phyloP scores from a whole-genome alignment of 2,888 invertebrate genomes.

The Campopleginae sp. region DNA sequence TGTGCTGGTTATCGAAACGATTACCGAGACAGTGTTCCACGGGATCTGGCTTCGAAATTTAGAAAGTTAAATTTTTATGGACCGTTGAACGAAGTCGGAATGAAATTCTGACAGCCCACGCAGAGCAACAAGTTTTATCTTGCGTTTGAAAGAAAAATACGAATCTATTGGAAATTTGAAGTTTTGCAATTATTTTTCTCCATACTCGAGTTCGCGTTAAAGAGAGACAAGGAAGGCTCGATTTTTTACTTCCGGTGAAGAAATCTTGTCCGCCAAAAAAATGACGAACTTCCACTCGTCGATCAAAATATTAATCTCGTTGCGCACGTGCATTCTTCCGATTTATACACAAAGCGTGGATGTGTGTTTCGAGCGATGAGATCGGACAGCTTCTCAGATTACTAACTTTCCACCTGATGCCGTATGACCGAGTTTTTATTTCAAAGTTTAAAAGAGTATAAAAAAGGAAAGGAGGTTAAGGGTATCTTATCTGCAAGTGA shows the following conservation, averaged over 20 bases:
- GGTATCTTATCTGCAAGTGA: constrained; percentile 22
- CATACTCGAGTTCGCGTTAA: not conserved
- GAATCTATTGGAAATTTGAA: not conserved
- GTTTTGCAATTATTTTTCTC: not conserved
- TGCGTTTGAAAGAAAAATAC: not conserved
- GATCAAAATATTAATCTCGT: not conserved
- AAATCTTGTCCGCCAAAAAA: not conserved
- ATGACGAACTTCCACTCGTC: not conserved
- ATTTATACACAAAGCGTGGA: not conserved
- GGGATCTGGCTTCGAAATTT: not conserved
- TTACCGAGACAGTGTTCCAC: not conserved
- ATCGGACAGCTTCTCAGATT: not conserved
- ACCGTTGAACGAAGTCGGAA: not conserved
- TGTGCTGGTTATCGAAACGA: not conserved
- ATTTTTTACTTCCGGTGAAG: too few species aligned
- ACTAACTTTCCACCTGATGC: constrained; percentile 48
- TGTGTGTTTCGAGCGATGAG: not conserved
- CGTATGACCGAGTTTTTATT: constrained; percentile 56
- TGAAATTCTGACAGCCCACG: not conserved
- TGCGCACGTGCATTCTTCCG: not conserved
- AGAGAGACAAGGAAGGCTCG: too few species aligned
- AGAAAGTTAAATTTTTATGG: not conserved
- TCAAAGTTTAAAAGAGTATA: not conserved
- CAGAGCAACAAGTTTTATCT: not conserved
- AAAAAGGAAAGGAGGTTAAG: constrained; percentile 39